A percentile compares a stretch with the other conserved stretches of the same genome.
phyloP scores from a whole-genome alignment of 2,113 vertebrate species.

The Hymenochirus boettgeri region DNA sequence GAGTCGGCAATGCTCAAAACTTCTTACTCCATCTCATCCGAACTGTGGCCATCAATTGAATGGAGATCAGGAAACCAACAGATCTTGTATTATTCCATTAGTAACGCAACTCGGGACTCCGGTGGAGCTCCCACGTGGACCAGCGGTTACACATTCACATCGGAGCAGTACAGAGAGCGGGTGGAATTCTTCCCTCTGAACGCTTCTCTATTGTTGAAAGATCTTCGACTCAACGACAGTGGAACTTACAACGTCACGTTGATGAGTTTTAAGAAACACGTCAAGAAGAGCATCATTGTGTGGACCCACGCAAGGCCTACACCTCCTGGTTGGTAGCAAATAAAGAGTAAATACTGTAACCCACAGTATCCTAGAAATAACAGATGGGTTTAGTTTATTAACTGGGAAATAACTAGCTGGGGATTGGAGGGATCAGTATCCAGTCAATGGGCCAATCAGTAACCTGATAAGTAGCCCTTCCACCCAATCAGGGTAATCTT shows the following conservation, averaged over 20 bases:
- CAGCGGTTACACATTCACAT: neutral
- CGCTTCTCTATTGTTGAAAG: neutral
- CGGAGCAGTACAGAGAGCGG: neutral
- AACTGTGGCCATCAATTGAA: neutral
- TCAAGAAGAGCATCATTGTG: neutral
- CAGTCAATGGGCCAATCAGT: no score
- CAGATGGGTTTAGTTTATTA: no score
- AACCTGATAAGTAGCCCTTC: no score
- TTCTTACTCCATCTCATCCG: neutral
- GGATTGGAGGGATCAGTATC: no score
- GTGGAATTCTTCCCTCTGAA: conserved; percentile 3
- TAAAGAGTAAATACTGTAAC: no score
- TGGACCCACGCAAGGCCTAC: neutral
- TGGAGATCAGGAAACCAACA: neutral
- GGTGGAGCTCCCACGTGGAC: neutral
- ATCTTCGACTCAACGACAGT: neutral
- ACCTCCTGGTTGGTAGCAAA: neutral
- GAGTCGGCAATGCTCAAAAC: neutral
- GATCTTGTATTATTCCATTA: neutral
- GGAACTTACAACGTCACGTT: neutral
- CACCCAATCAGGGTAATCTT: no score
- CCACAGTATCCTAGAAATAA: no score
- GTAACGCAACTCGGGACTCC: neutral
- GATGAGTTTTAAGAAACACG: neutral
- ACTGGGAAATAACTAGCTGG: no score